phyloP scores from a whole-genome alignment of 2,888 invertebrate genomes.

The Zaprionus lineosus region DNA sequence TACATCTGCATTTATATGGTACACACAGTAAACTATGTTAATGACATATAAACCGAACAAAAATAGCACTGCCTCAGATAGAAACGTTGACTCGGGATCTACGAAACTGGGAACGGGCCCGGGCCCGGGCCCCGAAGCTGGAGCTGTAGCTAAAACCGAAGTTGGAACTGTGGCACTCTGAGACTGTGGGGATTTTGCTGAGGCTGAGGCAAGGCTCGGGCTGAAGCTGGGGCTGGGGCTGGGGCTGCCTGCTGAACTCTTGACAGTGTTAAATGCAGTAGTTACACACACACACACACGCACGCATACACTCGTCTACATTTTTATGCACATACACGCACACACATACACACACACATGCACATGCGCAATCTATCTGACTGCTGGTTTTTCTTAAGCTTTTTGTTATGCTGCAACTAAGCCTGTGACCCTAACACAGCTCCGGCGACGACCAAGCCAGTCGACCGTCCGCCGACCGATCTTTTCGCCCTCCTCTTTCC shows the following conservation, averaged over 20 bases:
- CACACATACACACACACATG: too few species aligned
- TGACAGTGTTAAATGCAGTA: constrained; percentile 75
- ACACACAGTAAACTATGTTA: constrained; percentile 68
- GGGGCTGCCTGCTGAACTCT: constrained; percentile 58
- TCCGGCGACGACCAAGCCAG: too few species aligned
- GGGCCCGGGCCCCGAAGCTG: too few species aligned
- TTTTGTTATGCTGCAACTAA: constrained; percentile 10
- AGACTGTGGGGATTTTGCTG: constrained; percentile 17
- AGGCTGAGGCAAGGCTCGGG: constrained; percentile 9
- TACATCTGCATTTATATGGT: background rate
- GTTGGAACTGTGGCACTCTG: constrained; percentile 14
- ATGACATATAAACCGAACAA: constrained; percentile 66
- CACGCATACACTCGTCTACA: too few species aligned
- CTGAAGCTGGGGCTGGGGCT: background rate
- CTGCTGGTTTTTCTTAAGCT: constrained; percentile 17
- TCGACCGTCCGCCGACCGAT: too few species aligned
- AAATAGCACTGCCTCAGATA: constrained; percentile 44
- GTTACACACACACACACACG: too few species aligned
- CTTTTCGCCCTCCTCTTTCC: background rate
- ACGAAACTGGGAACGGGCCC: constrained; percentile 35
- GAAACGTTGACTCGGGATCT: constrained; percentile 28
- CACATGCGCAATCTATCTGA: constrained; percentile 46
- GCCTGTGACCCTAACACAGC: constrained; percentile 4
- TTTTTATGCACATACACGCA: too few species aligned
- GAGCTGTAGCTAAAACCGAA: constrained; percentile 29